Evolutionary conservation across 2,888 invertebrate species (phyloP).

Genomic region (Xestia xanthographa): DNA sequence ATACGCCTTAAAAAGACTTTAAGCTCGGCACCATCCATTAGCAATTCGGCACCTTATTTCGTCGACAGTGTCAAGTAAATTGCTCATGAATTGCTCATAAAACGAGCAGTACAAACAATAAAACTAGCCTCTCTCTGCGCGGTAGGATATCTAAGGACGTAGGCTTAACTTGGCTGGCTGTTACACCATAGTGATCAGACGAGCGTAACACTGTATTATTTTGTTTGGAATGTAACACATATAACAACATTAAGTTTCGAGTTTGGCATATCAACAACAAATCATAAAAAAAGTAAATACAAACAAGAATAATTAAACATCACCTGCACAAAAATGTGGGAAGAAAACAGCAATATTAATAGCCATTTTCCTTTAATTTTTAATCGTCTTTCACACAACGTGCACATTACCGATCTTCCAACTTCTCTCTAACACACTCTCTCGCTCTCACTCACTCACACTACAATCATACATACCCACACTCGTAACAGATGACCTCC

Average conservation of each 20-base stretch:
- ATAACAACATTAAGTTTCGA: too few species aligned
- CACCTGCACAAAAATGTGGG: background rate
- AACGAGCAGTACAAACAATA: conserved; percentile 83
- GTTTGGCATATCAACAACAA: background rate
- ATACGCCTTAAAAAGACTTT: conserved; percentile 37
- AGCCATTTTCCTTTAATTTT: background rate
- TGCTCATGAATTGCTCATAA: conserved; percentile 78
- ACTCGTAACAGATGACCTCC: background rate
- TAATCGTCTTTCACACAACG: background rate
- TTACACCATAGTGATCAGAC: conserved; percentile 71
- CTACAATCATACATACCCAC: background rate
- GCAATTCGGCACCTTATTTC: conserved; percentile 68
- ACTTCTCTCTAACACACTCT: background rate
- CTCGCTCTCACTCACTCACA: background rate
- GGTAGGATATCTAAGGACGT: conserved; percentile 79
- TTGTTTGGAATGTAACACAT: background rate
- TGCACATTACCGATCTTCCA: background rate
- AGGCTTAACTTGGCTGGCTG: conserved; percentile 69
- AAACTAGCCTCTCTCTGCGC: conserved; percentile 81
- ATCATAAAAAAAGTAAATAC: background rate
- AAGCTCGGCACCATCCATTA: conserved; percentile 57
- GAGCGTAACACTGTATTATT: background rate
- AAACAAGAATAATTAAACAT: background rate
- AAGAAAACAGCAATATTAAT: background rate
- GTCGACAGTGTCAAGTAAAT: conserved; percentile 68